phyloP scores from a whole-genome alignment of 2,888 invertebrate species.

The Ommatoiulus sabulosus region DNA sequence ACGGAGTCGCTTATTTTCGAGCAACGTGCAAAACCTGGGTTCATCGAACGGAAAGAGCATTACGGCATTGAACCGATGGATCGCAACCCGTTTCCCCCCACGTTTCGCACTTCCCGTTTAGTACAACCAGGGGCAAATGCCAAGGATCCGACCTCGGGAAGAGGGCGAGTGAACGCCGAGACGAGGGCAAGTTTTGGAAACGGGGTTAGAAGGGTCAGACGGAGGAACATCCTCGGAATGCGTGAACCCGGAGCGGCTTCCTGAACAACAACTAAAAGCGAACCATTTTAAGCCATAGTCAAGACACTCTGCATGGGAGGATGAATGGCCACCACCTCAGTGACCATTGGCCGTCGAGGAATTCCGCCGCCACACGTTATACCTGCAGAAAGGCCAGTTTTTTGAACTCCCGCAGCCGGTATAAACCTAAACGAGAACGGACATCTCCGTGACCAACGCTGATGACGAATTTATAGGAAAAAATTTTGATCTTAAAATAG shows the following conservation, averaged over 20 bases:
- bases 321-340: constrained; percentile 6
- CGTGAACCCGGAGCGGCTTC: neutral
- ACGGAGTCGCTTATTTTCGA: neutral
- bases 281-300: neutral
- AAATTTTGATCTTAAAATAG: no score
- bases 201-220: constrained; percentile 30
- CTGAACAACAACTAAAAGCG: neutral
- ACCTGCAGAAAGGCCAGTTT: neutral
- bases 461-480: no score
- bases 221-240: constrained; percentile 20
- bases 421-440: neutral
- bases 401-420: constrained; percentile 33
- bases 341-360: constrained; percentile 39
- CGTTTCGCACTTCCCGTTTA: neutral
- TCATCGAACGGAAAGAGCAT: neutral
- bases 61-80: neutral
- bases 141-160: constrained; percentile 4
- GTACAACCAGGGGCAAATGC: neutral
- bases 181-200: neutral
- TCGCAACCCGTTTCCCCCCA: neutral
- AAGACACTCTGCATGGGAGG: neutral
- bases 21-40: constrained; percentile 25
- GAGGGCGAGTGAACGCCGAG: neutral
- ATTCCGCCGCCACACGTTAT: neutral
- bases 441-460: neutral